Evolutionary conservation across 2,888 invertebrate species (phyloP).

Genomic region (Linyphia triangularis): DNA sequence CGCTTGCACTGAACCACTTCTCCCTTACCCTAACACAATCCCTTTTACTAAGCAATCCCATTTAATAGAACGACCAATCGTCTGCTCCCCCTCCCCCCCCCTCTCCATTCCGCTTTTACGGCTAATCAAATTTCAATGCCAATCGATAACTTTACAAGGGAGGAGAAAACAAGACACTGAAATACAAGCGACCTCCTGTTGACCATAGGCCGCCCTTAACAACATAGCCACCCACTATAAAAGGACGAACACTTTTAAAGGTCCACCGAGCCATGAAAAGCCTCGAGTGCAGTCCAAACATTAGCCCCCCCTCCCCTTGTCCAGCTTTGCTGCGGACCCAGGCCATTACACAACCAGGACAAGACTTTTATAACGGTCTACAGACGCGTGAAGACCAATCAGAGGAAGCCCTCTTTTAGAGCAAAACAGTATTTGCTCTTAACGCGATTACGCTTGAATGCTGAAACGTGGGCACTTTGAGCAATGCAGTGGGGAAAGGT

Average conservation of each 20-base stretch:
- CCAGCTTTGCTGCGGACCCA: constrained; percentile 24
- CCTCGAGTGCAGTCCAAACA: constrained; percentile 44
- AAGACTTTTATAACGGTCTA: constrained; percentile 44
- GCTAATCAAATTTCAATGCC: background rate
- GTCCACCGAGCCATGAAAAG: background rate
- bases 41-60: no score
- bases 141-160: background rate
- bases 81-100: background rate
- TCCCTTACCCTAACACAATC: no score
- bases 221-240: background rate
- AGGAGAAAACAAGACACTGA: background rate
- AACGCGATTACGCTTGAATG: constrained; percentile 36
- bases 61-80: no score
- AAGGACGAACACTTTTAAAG: background rate
- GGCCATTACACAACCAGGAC: constrained; percentile 48
- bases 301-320: background rate
- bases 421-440: constrained; percentile 11
- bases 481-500: background rate
- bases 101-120: background rate
- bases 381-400: constrained; percentile 46
- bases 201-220: background rate
- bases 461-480: background rate
- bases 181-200: background rate
- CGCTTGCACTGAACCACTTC: no score
- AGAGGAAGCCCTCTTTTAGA: constrained; percentile 7